Evolutionary conservation across 1,140 invertebrate genomes (phyloP), one percentile per base, ranked within the genome.

Genomic region (Anoplolepis gracilipes): DNA sequence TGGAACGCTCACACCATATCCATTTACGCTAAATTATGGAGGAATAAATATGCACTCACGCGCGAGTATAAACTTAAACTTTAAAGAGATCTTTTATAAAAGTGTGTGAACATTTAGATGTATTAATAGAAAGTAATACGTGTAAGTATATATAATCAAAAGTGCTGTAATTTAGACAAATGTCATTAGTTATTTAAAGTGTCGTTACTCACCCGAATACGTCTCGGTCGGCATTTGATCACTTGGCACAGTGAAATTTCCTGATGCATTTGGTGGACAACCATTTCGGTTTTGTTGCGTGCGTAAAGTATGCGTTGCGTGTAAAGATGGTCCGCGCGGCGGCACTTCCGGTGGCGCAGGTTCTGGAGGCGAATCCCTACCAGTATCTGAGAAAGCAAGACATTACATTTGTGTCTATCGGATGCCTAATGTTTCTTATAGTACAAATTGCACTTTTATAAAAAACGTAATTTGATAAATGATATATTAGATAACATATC

Each of bases 261-360:
- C 91, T 19, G 88, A 64, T n/a, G 90, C 84, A 61, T 93, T 93
- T n/a, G 92, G 90, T 49, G 90, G 92, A 33, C 91, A 91, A 55
- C 92, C 92, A 39, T 93, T 93, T 65, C 92, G 92, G 33, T 85
- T 93, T 86, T 93, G 92, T 61, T 93, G 92, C 30, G 89, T 79
- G 11, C 92, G 92, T 59, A 93, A 76, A 39, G 92, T 93, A 62
- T 92, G 92, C 19, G 92, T 94, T 61, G 96, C 95, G 91, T 97
- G 96, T 22, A 97, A 93, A 36, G 97, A 97, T 4, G 96, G 96
- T 6, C 97, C 97, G 57, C 97, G 94, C 1, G 97, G 97, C 10
- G 97, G 97, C 8, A 97, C 96, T 93, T 97, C 97, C 0, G 97
- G 97, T 13, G 97, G 97, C 11, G 97, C 97, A 1, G 97, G 97